A percentile compares a stretch with the other conserved stretches of the same genome.
Conservation (phyloP, 2,113 vertebrate genomes). For the Triplophysa tibetana region DNA sequence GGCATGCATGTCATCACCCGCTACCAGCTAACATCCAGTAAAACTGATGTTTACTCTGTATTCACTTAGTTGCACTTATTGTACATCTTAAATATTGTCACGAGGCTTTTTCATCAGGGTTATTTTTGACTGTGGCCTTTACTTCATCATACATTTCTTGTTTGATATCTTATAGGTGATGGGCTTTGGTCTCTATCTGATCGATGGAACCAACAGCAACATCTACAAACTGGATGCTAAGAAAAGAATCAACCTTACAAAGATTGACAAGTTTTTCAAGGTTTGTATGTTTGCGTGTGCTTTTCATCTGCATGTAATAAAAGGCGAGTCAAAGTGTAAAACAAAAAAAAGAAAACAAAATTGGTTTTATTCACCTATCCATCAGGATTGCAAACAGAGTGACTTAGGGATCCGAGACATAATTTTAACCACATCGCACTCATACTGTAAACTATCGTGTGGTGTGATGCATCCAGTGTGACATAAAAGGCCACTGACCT, state of each 20-base stretch:
- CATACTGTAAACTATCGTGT: no score
- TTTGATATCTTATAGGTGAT: conserved; percentile 80
- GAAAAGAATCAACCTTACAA: conserved; percentile 94
- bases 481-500: no score
- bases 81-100: no score
- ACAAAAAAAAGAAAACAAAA: not conserved
- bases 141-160: not conserved
- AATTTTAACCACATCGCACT: no score
- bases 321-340: not conserved
- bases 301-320: not conserved
- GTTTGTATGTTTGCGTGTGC: conserved; percentile 62
- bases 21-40: no score
- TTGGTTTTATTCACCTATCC: not conserved
- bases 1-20: not conserved
- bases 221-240: conserved; percentile 98
- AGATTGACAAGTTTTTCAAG: conserved; percentile 99
- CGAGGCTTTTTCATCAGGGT: no score
- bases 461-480: no score
- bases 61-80: no score
- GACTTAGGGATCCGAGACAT: no score
- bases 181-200: conserved; percentile 96
- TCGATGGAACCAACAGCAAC: conserved; percentile 95
- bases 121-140: no score
- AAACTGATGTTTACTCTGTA: no score
- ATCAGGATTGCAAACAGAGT: not conserved